Evolutionary conservation across 1,140 invertebrate species (phyloP).

Genomic region (Marisa cornuarietis): DNA sequence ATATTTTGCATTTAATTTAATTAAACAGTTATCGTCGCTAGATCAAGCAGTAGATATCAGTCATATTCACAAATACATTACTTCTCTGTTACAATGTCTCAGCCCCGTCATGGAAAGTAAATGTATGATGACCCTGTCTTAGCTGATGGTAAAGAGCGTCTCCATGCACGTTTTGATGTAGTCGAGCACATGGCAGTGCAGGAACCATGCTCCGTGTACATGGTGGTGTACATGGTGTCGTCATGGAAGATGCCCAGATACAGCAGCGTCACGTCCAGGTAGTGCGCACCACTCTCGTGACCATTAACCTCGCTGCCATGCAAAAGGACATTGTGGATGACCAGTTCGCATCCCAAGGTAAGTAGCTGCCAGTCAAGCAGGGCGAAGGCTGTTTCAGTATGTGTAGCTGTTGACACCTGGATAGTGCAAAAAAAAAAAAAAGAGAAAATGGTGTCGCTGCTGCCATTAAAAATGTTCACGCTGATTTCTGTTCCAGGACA

Average conservation of each 20-base stretch:
- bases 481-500: too few relatives aligned
- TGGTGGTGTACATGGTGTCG: constrained; percentile 41
- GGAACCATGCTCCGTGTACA: constrained; percentile 39
- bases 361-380: constrained; percentile 54
- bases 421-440: background rate
- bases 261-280: constrained; percentile 34
- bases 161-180: constrained; percentile 43
- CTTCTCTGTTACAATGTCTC: too few relatives aligned
- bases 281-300: constrained; percentile 13
- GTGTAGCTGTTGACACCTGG: constrained; percentile 48
- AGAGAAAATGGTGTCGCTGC: too few relatives aligned
- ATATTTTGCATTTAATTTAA: too few relatives aligned
- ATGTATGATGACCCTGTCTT: too few relatives aligned
- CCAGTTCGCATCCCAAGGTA: constrained; percentile 39
- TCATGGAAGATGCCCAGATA: constrained; percentile 45
- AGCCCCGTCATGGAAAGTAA: too few relatives aligned
- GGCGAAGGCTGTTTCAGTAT: constrained; percentile 47
- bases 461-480: too few relatives aligned
- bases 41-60: too few relatives aligned
- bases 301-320: constrained; percentile 52
- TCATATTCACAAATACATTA: too few relatives aligned
- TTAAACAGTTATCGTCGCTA: too few relatives aligned
- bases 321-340: constrained; percentile 58
- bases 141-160: constrained; percentile 19
- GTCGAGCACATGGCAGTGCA: constrained; percentile 50